Evolutionary conservation across 2,113 vertebrate species (phyloP).

Genomic region (Oostethus manadensis): DNA sequence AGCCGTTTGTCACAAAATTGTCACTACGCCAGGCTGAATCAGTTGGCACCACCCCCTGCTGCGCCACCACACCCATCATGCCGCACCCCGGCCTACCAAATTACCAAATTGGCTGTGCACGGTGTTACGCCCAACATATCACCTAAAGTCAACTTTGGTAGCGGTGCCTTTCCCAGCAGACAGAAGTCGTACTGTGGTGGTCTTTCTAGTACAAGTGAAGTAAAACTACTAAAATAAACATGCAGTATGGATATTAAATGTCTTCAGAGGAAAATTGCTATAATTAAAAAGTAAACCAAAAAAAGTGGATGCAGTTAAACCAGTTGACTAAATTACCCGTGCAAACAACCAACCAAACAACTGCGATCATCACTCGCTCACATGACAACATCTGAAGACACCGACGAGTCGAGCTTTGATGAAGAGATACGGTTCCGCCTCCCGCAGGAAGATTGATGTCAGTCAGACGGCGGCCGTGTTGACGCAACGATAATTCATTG

Average conservation of each 20-base stretch:
- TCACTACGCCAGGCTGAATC: too few relatives aligned
- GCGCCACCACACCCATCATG: too few relatives aligned
- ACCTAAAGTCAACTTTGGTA: too few relatives aligned
- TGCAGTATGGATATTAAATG: background rate
- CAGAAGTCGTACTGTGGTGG: too few relatives aligned
- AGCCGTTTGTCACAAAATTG: too few relatives aligned
- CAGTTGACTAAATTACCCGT: background rate
- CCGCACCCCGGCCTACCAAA: too few relatives aligned
- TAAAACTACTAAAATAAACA: background rate
- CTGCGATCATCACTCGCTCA: background rate
- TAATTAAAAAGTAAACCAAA: background rate
- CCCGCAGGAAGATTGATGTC: conserved; percentile 47
- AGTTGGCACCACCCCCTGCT: too few relatives aligned
- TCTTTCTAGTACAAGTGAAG: too few relatives aligned
- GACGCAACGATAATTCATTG: conserved; percentile 55
- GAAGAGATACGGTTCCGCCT: background rate
- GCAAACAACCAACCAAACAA: too few relatives aligned
- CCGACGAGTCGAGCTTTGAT: background rate
- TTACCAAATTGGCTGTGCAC: too few relatives aligned
- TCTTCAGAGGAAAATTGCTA: background rate
- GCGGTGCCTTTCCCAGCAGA: too few relatives aligned
- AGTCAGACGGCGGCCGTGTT: conserved; percentile 49
- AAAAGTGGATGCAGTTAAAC: background rate
- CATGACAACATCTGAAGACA: background rate
- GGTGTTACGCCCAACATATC: too few relatives aligned